Base-by-base conservation (phyloP, 2,113 vertebrate genomes). In the Mastomys coucha region DNA sequence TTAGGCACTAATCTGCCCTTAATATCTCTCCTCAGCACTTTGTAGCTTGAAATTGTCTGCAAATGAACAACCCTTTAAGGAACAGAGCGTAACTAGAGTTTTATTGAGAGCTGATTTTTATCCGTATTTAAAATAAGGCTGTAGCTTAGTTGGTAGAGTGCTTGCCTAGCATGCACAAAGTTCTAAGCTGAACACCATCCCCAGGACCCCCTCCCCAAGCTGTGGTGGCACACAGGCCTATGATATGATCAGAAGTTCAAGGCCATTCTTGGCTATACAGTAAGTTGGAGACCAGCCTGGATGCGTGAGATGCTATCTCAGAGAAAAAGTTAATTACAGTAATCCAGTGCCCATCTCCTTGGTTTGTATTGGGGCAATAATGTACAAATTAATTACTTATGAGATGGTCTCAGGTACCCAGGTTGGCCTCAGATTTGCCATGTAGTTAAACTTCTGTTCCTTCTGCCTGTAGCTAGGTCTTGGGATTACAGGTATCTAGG, bases 21-120 rank as follows among this genome's bases (percentile, higher is more conserved):
- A 88, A 76, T 56, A 53, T 92, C 49, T 87, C 67, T 82, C 75
- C 39, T 89, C 70, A 81, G 95, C n/a, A 72, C 65, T 95, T 95
- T 14, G 42, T 77, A 82, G 56, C 82, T 93, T 91, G 84, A 92
- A 91, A 49, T 36, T 94, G 87, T 94, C 69, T 92, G 70, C 77
- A 76, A 89, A 91, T 67, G 78, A 51, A 87, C 77, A 14, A 51
- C 72, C 26, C 91, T 92, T 81, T 60, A 93, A 93, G 80, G 53
- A 84, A 78, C 39, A 94, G 45, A 73, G 13, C 70, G 5, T 88
- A 26, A 65, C 85, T 75, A 65, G n/a, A 31, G 13, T 92, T 82
- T 31, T 93, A 56, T 14, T 69, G 63, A 75, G 81, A 75, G 24
- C 95, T 92, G 89, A 7, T 80, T 92, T 84, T 67, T 65, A 77